Percentiles rank a stretch among this genome's conserved stretches.
Conservation (phyloP, 2,888 invertebrate species). For the Dolichomitus sp. region DNA sequence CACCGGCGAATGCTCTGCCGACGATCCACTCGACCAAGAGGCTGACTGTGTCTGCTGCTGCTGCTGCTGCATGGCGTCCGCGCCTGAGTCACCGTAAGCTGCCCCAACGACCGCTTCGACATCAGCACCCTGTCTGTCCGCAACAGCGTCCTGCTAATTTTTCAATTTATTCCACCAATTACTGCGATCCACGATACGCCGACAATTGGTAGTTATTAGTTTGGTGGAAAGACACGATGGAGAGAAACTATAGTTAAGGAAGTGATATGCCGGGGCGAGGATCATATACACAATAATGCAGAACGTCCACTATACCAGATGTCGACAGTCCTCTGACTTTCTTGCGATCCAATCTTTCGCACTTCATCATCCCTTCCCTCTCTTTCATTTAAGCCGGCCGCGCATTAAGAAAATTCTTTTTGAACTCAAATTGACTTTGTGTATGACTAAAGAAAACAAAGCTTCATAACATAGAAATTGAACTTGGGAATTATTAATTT, state of each 20-base stretch:
- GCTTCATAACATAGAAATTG: not conserved
- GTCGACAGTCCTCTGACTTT: constrained; percentile 13
- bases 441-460: not conserved
- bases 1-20: constrained; percentile 73
- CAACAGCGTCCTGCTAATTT: constrained; percentile 80
- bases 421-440: not conserved
- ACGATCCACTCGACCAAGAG: constrained; percentile 52
- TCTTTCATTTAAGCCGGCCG: not conserved
- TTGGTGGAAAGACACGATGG: constrained; percentile 68
- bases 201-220: constrained; percentile 81
- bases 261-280: constrained; percentile 50
- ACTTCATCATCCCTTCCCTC: not conserved
- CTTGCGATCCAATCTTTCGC: constrained; percentile 8
- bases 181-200: constrained; percentile 80
- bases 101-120: constrained; percentile 42
- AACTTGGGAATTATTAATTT: not conserved
- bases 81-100: constrained; percentile 61
- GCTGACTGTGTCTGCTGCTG: constrained; percentile 50
- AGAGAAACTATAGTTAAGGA: constrained; percentile 59
- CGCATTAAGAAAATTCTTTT: not conserved
- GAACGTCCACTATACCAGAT: constrained; percentile 31
- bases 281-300: constrained; percentile 49
- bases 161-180: constrained; percentile 84
- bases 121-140: constrained; percentile 50
- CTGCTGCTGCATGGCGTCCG: constrained; percentile 36